These are phyloP conservation scores for Nomia melanderi DNA, from an alignment of 1,140 invertebrate genomes.

Conservation along the genomic window DNA sequence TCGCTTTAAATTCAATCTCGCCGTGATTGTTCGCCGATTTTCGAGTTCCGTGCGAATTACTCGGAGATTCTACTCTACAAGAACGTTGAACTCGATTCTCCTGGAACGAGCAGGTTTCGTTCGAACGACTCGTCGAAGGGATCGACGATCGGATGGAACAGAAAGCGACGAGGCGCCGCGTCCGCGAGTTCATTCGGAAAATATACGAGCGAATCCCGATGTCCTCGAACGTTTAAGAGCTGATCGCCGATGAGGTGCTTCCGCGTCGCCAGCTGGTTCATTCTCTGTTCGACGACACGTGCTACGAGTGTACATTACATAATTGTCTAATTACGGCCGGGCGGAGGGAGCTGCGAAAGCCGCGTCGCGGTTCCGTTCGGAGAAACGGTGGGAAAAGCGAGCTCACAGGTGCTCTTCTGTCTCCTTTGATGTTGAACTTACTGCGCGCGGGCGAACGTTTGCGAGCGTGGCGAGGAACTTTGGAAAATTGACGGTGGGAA, in stretches of 20 bases:
- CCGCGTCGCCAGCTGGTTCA: neutral
- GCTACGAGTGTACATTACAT: conserved; percentile 8
- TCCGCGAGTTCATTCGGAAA: conserved; percentile 20
- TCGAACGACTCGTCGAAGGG: too few relatives aligned
- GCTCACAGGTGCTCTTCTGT: neutral
- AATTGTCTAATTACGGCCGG: conserved; percentile 10
- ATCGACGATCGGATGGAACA: neutral
- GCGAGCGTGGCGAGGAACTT: too few relatives aligned
- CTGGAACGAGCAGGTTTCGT: too few relatives aligned
- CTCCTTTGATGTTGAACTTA: too few relatives aligned
- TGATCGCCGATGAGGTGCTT: neutral
- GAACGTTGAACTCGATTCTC: too few relatives aligned
- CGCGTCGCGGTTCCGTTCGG: neutral
- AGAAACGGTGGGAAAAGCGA: neutral
- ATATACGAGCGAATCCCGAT: conserved; percentile 21
- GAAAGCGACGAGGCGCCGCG: neutral
- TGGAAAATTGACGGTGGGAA: too few relatives aligned
- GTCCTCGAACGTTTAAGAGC: neutral
- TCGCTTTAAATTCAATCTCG: neutral
- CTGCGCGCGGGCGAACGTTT: too few relatives aligned
- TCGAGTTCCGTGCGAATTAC: neutral
- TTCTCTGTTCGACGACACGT: conserved; percentile 10
- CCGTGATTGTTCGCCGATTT: too few relatives aligned
- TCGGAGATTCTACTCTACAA: too few relatives aligned
- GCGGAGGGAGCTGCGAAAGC: neutral